Evolutionary conservation across 2,888 invertebrate genomes (phyloP), one percentile per base, ranked within the genome.

Genomic region (Synanthedon myopaeformis): DNA sequence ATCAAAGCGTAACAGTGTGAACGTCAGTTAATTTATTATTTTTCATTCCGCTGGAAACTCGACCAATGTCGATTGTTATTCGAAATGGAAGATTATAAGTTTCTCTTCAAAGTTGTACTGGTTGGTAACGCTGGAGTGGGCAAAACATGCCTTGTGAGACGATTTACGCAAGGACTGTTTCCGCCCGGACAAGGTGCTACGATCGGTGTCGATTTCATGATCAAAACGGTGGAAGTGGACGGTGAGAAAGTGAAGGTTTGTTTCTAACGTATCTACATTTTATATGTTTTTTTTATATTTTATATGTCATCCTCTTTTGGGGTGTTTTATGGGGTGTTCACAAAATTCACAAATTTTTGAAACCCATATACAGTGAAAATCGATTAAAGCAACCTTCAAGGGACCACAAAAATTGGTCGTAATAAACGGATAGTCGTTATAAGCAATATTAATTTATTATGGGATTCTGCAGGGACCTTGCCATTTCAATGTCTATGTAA

Each of bases 131-230:
- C 98, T 61, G 98, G 98, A 55, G 98, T 99, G 60, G 98, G 99
- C 19, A 99, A 99, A 86, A 99, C 98, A 53, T 98, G 98, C 84
- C 90, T 99, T 54, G 98, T 99, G 55, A 90, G 98, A 60, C 91
- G 98, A 69, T 99, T 99, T 79, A 99, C 98, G 48, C 98, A 99
- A 90, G 98, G 98, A 2, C 87, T 98, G 52, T 99, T 99, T 86
- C 98, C 98, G 53, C 98, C 98, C 41, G 98, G 98, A 12, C 98
- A 99, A 88, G 98, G 98, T 63, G 98, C 98, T 55, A 99, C 98
- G 3, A 99, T 99, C 69, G 98, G 98, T 55, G 98, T 99, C 28
- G 99, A 99, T 89, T 99, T 99, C 80, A 98, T 99, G 98, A 98
- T 99, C 59, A 99, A 99, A 89, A 98, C 98, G 53, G 96, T 99